Base-by-base conservation (phyloP, 2,797 vertebrate genomes). In the Halcyon chelicuti region DNA sequence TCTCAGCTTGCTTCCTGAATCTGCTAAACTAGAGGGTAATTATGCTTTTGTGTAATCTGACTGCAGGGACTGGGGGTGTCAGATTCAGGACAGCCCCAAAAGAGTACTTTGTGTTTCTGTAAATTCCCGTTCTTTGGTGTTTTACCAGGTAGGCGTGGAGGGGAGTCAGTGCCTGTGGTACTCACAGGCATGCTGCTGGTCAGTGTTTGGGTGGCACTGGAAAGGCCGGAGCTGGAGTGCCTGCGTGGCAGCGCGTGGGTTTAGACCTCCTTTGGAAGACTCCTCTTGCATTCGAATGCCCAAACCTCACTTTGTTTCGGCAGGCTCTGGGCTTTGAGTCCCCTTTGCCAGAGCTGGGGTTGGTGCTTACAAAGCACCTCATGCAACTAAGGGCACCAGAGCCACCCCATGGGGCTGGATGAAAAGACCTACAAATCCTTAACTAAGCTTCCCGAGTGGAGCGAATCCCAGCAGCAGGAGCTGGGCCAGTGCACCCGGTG, bases 91-190 rank as follows among this genome's bases (percentile, higher is more conserved):
- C 26, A 60, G 61, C 47, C 51, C 74, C 33, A 13, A 68, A 93
- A 51, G 1, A 35, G 26, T 13, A 3, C 5, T 18, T 58, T 5
- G 4, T 49, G 16, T 66, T 67, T 88, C n/a, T 61, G 10, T 52
- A 14, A 84, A 67, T 6, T 88, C 63, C 46, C 0, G 3, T 17
- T 4, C 46, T 86, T 67, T 1, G 2, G 13, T 49, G 9, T 86
- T 77, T n/a, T 52, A 75, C 29, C 1, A 0, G 29, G 3, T 3
- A 42, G 55, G 17, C 1, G 1, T 0, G 0, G 76, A 51, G 28
- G 7, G 17, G 23, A 51, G 16, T 66, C 79, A 26, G 58, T 52
- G 84, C 67, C 54, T 60, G 12, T 19, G 39, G 86, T 70, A 29
- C 33, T 60, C 28, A 16, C 7, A 10, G 33, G 49, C 72, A 39